A percentile compares a stretch with the other conserved stretches of the same genome.
Evolutionary conservation across 1,140 invertebrate species (phyloP).

Genomic region (Tetranychus urticae): DNA sequence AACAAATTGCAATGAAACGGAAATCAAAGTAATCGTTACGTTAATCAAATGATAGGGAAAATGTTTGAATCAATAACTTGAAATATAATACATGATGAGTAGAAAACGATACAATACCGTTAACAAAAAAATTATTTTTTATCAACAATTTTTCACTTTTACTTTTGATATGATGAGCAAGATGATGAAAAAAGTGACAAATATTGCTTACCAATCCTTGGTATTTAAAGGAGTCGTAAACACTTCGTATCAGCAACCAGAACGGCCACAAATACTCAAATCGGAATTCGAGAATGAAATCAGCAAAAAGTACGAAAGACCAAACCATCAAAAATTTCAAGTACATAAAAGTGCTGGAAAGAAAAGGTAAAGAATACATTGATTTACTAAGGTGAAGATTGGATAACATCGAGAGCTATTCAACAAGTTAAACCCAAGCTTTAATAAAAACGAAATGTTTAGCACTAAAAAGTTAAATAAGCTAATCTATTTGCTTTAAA

Average conservation of each 20-base stretch:
- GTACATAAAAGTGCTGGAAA: conserved; percentile 49
- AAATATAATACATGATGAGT: no score
- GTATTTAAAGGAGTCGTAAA: conserved; percentile 95
- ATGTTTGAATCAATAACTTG: no score
- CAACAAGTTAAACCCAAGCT: no score
- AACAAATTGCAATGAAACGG: no score
- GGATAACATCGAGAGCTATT: not conserved
- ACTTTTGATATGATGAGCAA: not conserved
- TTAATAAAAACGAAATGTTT: no score
- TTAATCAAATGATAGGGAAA: no score
- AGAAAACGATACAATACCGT: no score
- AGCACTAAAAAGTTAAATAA: no score
- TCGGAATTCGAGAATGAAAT: conserved; percentile 92
- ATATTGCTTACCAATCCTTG: conserved; percentile 45
- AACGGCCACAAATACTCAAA: conserved; percentile 99
- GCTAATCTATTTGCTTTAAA: no score
- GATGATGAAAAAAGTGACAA: conserved; percentile 25
- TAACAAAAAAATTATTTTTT: no score
- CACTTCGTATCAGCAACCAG: conserved; percentile 81
- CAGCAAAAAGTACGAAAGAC: conserved; percentile 78
- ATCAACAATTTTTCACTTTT: no score
- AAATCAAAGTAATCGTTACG: no score
- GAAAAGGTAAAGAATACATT: conserved; percentile 20
- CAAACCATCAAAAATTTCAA: conserved; percentile 86
- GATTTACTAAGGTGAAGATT: not conserved